Base-by-base conservation (phyloP, 1,140 invertebrate genomes). In the Scaptomyza pallida region DNA sequence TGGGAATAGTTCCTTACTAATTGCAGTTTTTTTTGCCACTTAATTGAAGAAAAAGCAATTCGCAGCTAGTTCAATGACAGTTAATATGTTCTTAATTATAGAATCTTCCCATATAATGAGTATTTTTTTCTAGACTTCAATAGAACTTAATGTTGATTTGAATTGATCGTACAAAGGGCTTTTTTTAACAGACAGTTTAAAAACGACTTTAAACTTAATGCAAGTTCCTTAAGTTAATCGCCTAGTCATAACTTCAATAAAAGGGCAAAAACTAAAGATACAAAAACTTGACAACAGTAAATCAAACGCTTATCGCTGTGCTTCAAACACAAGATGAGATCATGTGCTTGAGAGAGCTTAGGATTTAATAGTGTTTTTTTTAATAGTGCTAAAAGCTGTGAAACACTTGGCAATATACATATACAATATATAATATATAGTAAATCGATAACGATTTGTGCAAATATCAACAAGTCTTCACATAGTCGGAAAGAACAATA, bases 301-400 rank as follows among this genome's bases (percentile, higher is more conserved):
- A 16, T 5, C 37, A 41, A 59, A 67, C 41, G 47, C 37, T 45
- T 47, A 63, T 70, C 48, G 35, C 51, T 33, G 16, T 43, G 10
- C 13, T 30, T 21, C 26, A 41, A 33, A 65, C 26, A 30, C 8
- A n/a, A 37, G 73, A 65, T 65, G 72, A 65, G 73, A 86, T 86
- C 77, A 81, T 86, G 72, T 74, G 80, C 54, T 62, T 54, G 12
- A n/a, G n/a, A n/a, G n/a, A 21, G 19, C 26, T 19, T 5, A 15
- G 40, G 13, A 26, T 40, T 43, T 59, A 65, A 35, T 75, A 67
- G 63, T 75, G 74, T 75, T 75, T 78, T 44, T 60, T 30, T 75
- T 70, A 56, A 83, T 75, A 67, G 52, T 59, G 80, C 74, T 75
- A 75, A 59, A 72, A 68, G 33, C 40, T 43, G 40, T 59, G 41